Conservation (phyloP, 2,888 invertebrate species). For the Eremobia ochroleuca region DNA sequence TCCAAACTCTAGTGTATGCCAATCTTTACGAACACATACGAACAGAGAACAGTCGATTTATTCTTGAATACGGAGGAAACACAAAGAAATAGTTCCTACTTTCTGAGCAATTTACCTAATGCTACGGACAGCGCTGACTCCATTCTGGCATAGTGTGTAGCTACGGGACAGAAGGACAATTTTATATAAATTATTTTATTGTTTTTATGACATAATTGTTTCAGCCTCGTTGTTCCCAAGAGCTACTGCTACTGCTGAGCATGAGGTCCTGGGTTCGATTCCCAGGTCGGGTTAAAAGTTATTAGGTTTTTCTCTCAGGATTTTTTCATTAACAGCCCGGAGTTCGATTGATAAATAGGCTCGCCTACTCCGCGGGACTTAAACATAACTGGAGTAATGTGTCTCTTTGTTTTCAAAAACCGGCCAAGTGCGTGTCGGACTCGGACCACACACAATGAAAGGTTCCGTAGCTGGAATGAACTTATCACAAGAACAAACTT, state of each 20-base stretch:
- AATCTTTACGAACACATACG: constrained; percentile 13
- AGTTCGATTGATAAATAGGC: not conserved
- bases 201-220: not conserved
- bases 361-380: not conserved
- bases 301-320: too few relatives aligned
- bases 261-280: too few relatives aligned
- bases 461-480: too few relatives aligned
- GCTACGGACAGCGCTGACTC: constrained; percentile 77
- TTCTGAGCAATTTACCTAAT: constrained; percentile 87
- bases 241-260: not conserved
- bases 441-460: too few relatives aligned
- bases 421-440: too few relatives aligned
- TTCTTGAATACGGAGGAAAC: constrained; percentile 74
- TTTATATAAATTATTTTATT: not conserved
- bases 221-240: not conserved
- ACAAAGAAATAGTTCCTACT: constrained; percentile 80
- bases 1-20: not conserved
- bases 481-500: too few relatives aligned
- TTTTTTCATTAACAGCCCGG: not conserved
- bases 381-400: not conserved
- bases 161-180: constrained; percentile 44
- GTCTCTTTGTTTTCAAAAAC: too few relatives aligned
- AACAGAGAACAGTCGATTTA: constrained; percentile 64
- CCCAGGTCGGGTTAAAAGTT: too few relatives aligned
- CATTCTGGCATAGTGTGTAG: constrained; percentile 48